Base-by-base conservation (phyloP, 1,140 invertebrate species). In the Hycleus phaleratus region DNA sequence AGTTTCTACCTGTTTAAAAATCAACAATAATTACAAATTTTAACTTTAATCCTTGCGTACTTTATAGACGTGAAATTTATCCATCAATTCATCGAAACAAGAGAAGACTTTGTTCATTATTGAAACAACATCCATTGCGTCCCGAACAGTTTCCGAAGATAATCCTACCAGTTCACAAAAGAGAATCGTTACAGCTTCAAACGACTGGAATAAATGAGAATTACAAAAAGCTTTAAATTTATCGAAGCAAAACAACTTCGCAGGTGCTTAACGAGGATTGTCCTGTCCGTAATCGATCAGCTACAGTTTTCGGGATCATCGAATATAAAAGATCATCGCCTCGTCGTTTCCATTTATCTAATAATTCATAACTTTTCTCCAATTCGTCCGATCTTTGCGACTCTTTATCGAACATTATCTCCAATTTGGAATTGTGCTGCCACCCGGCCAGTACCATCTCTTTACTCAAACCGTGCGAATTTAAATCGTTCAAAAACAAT, bases 271-370 rank as follows among this genome's bases (percentile, higher is more conserved):
- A 74, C 0, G 87, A 80, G 59, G 85, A 82, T 44, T 84, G 82
- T 5, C 91, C 91, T 0, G 78, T 73, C 48, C 85, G 71, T 2
- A 90, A 72, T 49, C 82, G 74, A 70, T 89, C 85, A 0, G 85
- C 88, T 3, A 91, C 86, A 11, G 82, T 82, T 64, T 82, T 81
- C 0, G 87, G 93, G 63, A 96, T 93, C 92, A 96, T 95, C 3
- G 93, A 93, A 71, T 95, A 96, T 0, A 96, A 74, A 1, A 96
- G 75, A 40, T 91, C 86, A 73, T 95, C 91, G 0, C 90, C 89
- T 61, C 86, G 82, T 50, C 85, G 84, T 73, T 93, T 93, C 86
- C 91, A 93, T 8, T 83, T 81, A 67, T 94, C 90, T 4, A 85
- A 73, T 6, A 90, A 73, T 43, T 81, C 77, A 64, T 87, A 80